Conservation (phyloP, 2,113 vertebrate species). For the Phaethon lepturus region DNA sequence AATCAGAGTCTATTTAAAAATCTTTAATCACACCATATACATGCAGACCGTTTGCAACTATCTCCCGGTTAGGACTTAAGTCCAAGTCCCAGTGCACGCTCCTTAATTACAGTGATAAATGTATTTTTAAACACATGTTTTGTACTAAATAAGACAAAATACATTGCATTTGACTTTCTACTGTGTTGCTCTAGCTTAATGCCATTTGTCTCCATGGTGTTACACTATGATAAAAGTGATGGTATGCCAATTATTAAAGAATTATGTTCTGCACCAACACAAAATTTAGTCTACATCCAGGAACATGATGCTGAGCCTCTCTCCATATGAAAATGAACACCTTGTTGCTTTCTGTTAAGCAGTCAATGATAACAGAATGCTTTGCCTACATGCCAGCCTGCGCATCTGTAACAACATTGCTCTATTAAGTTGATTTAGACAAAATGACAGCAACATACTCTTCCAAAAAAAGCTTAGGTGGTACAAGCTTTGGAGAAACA, state of each 20-base stretch:
- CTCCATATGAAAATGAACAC: background rate
- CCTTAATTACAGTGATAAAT: background rate
- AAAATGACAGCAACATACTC: background rate
- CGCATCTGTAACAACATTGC: background rate
- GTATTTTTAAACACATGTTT: background rate
- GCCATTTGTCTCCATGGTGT: background rate
- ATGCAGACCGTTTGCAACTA: background rate
- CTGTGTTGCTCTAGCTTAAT: background rate
- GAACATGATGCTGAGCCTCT: background rate
- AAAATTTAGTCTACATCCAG: background rate
- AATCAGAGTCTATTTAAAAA: conserved; percentile 57
- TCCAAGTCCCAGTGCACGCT: background rate
- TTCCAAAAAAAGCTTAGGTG: background rate
- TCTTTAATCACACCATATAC: conserved; percentile 34
- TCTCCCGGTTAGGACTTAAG: background rate
- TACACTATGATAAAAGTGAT: background rate
- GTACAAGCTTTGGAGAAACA: background rate
- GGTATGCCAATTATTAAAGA: background rate
- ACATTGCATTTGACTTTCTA: background rate
- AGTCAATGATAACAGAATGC: background rate
- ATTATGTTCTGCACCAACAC: background rate
- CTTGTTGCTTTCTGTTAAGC: background rate
- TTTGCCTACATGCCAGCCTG: background rate
- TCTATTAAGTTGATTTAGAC: background rate
- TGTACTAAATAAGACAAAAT: conserved; percentile 11